Base-by-base conservation (phyloP, 1,140 invertebrate genomes). In the Brachionus manjavacas region DNA sequence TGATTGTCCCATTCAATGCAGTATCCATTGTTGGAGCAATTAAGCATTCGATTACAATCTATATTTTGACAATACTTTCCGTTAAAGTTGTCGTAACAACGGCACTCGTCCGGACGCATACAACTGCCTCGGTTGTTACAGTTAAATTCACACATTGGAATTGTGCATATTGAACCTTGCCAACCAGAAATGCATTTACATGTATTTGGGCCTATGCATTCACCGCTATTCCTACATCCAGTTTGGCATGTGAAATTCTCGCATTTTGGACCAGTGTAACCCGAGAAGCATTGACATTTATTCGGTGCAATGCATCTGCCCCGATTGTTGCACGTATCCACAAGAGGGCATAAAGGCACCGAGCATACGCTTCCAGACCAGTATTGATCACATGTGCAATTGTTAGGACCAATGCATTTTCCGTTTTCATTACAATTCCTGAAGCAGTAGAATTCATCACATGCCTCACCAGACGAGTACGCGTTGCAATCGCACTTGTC, bases 121-220 rank as follows among this genome's bases (percentile, higher is more conserved):
- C 72, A 76, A 76, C 41, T 49, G 3, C 72, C 72, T 46, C 72
- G 39, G n/a, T 20, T 25, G n/a, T 76, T 23, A 7, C 72, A 76
- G n/a, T 20, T 20, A 76, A 25, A 23, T 25, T 8, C 12, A 76
- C 72, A 76, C 12, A 76, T 14, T 76, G 72, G 72, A 46, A 46
- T 52, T 49, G 16, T 43, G 43, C 72, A 76, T 23, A 1, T 49
- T 9, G 16, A 76, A 12, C 72, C 72, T 14, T 23, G 28, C 72
- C 72, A 76, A 46, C 39, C 72, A 46, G 39, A 46, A 20, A 7
- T 76, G 14, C 72, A 76, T 46, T 46, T 46, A 76, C 72, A 76
- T 23, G 0, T 28, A 25, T 76, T 76, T 49, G 72, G 72, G 6
- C 72, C 72, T 1, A 49, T 76, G 25, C 72, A 76, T 46, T 46